Base-by-base conservation (phyloP, 2,797 vertebrate genomes). In the Taenioides sp. region DNA sequence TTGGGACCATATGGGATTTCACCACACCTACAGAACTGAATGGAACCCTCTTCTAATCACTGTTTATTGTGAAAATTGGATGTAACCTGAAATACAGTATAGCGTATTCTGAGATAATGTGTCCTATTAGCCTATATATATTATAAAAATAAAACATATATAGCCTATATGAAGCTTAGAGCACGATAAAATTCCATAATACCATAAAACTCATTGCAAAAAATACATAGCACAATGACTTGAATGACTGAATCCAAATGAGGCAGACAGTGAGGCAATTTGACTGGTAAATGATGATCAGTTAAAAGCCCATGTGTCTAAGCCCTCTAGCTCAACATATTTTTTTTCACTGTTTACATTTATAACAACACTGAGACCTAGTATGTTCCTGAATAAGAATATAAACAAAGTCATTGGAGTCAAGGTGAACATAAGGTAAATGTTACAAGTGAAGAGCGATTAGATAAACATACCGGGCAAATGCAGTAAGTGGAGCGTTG, bases 281-380 rank as follows among this genome's bases (percentile, higher is more conserved):
- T 88, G 79, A 78, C 62, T 78, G 54, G 31, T 69, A 79, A 72
- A 84, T 71, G 2, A 25, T 0, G 1, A 57, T 1, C 12, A 83
- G 74, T 77, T 69, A 81, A 81, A 83, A 6, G 58, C 16, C 17
- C 28, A 37, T 12, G 4, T 4, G 28, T 18, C 22, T 58, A 7
- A n/a, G 6, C 18, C 20, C 25, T 10, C 59, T 17, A 7, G 27
- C 10, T 20, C 34, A 4, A 14, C 34, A 34, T 22, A 10, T 1
- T 59, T 28, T 16, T 60, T 37, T 60, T 28, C 5, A 28, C 16
- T 60, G 25, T 31, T 16, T 1, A 2, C 12, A 17, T 25, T 28
- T 28, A 57, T 22, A 12, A 58, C 23, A 58, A 25, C 58, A 31
- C 2, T 18, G 7, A 60, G 6, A 20, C 11, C 7, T 7, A 37